Conservation (phyloP, 2,797 vertebrate species). For the Steatocranus sp. region DNA sequence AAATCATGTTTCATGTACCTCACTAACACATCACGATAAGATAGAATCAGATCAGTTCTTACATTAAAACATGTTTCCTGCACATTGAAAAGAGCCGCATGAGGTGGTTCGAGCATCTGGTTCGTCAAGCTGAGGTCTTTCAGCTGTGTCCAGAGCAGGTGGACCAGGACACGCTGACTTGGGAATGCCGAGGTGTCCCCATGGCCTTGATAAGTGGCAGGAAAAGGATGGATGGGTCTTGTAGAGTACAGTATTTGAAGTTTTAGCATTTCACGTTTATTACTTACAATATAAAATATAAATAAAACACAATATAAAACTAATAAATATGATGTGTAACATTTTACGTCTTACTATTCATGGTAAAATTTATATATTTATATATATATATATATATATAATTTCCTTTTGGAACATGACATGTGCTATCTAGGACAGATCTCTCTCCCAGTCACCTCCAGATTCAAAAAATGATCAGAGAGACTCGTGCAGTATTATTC, state of each 20-base stretch:
- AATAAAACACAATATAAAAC: not conserved
- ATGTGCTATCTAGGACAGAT: not conserved
- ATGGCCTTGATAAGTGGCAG: not conserved
- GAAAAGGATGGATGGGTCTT: not conserved
- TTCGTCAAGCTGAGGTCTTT: not conserved
- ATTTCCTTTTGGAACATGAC: not conserved
- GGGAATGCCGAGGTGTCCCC: not conserved
- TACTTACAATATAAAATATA: not conserved
- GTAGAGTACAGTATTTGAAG: not conserved
- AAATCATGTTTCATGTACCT: not conserved
- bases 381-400: no score
- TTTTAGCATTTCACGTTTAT: not conserved
- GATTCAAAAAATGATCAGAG: not conserved
- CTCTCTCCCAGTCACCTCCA: not conserved
- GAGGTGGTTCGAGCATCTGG: not conserved
- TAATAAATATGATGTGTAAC: not conserved
- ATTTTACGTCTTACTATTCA: not conserved
- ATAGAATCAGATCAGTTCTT: not conserved
- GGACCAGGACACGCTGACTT: not conserved
- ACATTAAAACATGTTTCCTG: not conserved
- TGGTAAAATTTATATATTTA: not conserved
- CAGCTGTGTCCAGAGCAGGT: not conserved
- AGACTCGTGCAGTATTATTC: not conserved
- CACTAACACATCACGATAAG: not conserved
- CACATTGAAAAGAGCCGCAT: not conserved